Conservation (phyloP, 2,888 invertebrate genomes). For the Lagria hirta region DNA sequence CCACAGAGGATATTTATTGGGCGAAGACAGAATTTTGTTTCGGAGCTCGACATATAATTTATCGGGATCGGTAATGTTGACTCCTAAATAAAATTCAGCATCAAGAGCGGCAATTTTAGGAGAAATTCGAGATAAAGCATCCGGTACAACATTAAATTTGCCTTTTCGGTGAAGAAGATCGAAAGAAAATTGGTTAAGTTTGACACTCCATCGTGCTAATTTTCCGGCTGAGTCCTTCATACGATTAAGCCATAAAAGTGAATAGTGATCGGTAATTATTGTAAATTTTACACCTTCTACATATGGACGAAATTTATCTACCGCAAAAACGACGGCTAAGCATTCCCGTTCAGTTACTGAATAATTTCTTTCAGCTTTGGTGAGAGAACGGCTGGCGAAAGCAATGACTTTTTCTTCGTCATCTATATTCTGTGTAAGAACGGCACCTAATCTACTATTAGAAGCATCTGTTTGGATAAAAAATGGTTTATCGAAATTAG, state of each 20-base stretch:
- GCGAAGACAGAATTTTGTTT: background rate
- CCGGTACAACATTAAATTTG: conserved; percentile 34
- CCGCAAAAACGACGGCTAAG: conserved; percentile 27
- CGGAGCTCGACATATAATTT: background rate
- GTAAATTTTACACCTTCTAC: conserved; percentile 32
- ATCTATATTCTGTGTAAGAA: conserved; percentile 29
- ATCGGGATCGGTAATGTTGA: background rate
- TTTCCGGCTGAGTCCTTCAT: conserved; percentile 37
- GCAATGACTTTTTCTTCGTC: conserved; percentile 26
- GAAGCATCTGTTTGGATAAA: conserved; percentile 36
- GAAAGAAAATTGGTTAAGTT: conserved; percentile 30
- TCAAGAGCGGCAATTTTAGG: background rate
- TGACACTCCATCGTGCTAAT: conserved; percentile 35
- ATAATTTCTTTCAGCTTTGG: conserved; percentile 27
- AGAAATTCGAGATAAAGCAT: conserved; percentile 24
- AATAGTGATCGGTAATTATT: conserved; percentile 35
- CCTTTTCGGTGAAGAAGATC: conserved; percentile 35
- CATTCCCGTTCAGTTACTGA: conserved; percentile 31
- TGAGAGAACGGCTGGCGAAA: conserved; percentile 24
- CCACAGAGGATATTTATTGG: conserved; percentile 6
- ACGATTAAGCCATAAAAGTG: conserved; percentile 35
- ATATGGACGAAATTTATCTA: conserved; percentile 35
- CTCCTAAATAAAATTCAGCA: background rate
- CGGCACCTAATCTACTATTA: conserved; percentile 34
- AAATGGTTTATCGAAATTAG: conserved; percentile 32